Percentiles rank a stretch among this genome's conserved stretches.
Evolutionary conservation across 2,888 invertebrate species (phyloP).

Genomic region (Stegana nigrithorax): DNA sequence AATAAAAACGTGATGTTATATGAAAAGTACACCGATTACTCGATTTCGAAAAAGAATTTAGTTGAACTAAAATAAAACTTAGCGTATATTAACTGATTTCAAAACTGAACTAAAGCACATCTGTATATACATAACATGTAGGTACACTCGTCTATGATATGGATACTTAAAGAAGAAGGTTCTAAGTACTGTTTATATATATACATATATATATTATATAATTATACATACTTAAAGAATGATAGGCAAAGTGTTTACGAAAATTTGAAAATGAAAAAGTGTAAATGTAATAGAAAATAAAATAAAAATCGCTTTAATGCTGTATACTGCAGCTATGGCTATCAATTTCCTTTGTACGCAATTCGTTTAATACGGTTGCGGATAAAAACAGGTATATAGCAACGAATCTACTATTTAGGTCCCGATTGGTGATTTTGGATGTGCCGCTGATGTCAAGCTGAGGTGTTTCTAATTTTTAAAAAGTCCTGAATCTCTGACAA

Average conservation of each 20-base stretch:
- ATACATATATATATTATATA: conserved; percentile 5
- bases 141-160: not conserved
- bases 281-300: not conserved
- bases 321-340: too few relatives aligned
- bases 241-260: conserved; percentile 3
- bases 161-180: too few relatives aligned
- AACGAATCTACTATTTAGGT: too few relatives aligned
- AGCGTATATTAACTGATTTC: too few relatives aligned
- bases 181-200: not conserved
- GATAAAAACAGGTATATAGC: too few relatives aligned
- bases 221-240: conserved; percentile 1
- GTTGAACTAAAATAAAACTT: conserved; percentile 7
- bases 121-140: not conserved
- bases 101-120: not conserved
- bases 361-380: too few relatives aligned
- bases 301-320: not conserved
- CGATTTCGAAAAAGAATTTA: not conserved
- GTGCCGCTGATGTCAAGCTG: too few relatives aligned
- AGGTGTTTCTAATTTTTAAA: too few relatives aligned
- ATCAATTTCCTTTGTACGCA: too few relatives aligned
- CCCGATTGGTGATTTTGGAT: too few relatives aligned
- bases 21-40: conserved; percentile 1
- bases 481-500: too few relatives aligned
- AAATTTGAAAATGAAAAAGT: not conserved
- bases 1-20: not conserved